phyloP scores from a whole-genome alignment of 2,797 vertebrate genomes.

The Xenopus petersii region DNA sequence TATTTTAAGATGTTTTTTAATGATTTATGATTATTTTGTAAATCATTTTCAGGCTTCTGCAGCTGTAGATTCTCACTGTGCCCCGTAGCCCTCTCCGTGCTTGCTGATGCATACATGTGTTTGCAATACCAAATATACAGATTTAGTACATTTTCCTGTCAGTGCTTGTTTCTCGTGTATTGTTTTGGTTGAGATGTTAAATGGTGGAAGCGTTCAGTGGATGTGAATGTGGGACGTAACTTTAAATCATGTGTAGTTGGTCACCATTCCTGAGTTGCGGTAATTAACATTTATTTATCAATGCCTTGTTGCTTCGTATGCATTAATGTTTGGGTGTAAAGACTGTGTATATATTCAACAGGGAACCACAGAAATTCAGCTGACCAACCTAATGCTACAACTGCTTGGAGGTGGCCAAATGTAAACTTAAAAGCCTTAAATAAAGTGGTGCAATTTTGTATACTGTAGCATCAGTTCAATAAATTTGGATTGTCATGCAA shows the following conservation, averaged over 20 bases:
- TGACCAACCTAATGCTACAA: slow-evolving; percentile 82
- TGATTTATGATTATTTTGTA: slow-evolving; percentile 80
- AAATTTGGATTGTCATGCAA: slow-evolving; percentile 89
- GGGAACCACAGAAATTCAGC: slow-evolving; percentile 83
- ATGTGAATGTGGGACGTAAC: slow-evolving; percentile 84
- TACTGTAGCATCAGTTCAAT: slow-evolving; percentile 87
- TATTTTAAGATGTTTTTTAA: slow-evolving; percentile 82
- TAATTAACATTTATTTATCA: slow-evolving; percentile 81
- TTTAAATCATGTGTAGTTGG: slow-evolving; percentile 78
- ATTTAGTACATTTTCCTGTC: slow-evolving; percentile 82
- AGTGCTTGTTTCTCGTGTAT: slow-evolving; percentile 86
- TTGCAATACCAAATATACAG: slow-evolving; percentile 86
- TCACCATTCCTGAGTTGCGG: slow-evolving; percentile 76
- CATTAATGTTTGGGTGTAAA: slow-evolving; percentile 78
- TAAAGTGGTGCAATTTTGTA: slow-evolving; percentile 93
- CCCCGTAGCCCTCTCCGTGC: slow-evolving; percentile 66
- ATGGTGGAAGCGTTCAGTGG: slow-evolving; percentile 83
- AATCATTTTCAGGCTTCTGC: slow-evolving; percentile 80
- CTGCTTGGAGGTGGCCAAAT: slow-evolving; percentile 85
- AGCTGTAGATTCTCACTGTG: slow-evolving; percentile 83
- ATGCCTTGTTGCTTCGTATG: slow-evolving; percentile 85
- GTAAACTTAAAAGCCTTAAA: slow-evolving; percentile 93
- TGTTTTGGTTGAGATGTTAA: slow-evolving; percentile 84
- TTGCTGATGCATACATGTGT: slow-evolving; percentile 85
- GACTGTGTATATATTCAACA: slow-evolving; percentile 79